phyloP scores from a whole-genome alignment of 2,113 vertebrate genomes.

The Takifugu flavidus region DNA sequence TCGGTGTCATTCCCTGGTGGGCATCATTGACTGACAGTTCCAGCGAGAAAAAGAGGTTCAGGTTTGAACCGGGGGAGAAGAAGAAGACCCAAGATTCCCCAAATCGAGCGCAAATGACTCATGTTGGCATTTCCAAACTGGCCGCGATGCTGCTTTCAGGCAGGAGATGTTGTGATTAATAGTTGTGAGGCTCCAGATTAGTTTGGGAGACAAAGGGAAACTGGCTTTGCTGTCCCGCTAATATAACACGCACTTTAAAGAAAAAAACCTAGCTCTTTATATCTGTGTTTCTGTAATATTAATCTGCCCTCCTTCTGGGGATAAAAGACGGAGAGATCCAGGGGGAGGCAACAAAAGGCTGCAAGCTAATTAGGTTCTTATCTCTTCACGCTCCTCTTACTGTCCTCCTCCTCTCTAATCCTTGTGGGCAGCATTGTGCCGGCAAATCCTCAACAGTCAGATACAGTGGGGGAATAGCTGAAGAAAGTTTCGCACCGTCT shows the following conservation, averaged over 20 bases:
- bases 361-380: conserved; percentile 74
- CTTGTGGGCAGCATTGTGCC: conserved; percentile 57
- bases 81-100: too few relatives aligned
- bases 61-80: too few relatives aligned
- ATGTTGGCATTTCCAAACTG: too few relatives aligned
- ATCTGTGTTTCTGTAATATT: conserved; percentile 43
- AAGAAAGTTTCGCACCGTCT: conserved; percentile 31
- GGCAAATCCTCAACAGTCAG: conserved; percentile 60
- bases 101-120: too few relatives aligned
- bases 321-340: conserved; percentile 26
- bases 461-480: conserved; percentile 70
- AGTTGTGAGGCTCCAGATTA: background rate
- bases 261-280: conserved; percentile 3
- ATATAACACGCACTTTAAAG: conserved; percentile 9
- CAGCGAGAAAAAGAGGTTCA: too few relatives aligned
- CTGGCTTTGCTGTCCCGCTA: background rate
- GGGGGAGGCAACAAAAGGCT: conserved; percentile 50
- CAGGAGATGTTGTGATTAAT: too few relatives aligned
- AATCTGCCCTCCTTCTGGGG: conserved; percentile 40
- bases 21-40: too few relatives aligned
- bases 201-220: background rate
- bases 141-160: too few relatives aligned
- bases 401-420: conserved; percentile 65
- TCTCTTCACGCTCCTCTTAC: conserved; percentile 59
- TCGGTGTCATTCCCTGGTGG: too few relatives aligned